phyloP scores from a whole-genome alignment of 2,113 vertebrate genomes.

The Cavia aperea region DNA sequence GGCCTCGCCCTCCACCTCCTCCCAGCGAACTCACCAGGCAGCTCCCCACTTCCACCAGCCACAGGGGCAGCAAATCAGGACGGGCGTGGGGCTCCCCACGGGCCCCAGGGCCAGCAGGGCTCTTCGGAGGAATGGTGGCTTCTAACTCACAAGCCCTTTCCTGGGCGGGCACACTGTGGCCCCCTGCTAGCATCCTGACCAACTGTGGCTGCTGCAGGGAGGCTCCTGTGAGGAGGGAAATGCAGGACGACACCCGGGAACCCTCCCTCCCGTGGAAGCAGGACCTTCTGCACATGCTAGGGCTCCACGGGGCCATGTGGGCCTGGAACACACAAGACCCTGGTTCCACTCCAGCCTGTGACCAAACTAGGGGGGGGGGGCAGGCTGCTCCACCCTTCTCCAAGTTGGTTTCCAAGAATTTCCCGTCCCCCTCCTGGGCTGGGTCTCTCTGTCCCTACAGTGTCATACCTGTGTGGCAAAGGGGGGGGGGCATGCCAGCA shows the following conservation, averaged over 20 bases:
- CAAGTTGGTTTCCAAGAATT: background rate
- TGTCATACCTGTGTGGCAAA: no score
- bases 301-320: background rate
- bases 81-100: rapidly evolving
- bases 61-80: rapidly evolving
- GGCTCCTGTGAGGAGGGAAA: background rate
- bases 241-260: background rate
- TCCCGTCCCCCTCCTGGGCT: rapidly evolving
- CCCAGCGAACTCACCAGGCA: constrained; percentile 41
- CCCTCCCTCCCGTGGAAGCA: rapidly evolving
- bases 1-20: rapidly evolving
- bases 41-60: background rate
- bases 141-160: rapidly evolving
- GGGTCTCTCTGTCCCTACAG: background rate
- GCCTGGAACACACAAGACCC: background rate
- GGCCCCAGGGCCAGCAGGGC: no score
- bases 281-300: no score
- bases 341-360: background rate
- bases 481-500: background rate
- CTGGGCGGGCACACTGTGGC: rapidly evolving
- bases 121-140: rapidly evolving
- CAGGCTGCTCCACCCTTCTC: rapidly evolving
- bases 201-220: background rate
- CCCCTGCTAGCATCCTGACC: rapidly evolving
- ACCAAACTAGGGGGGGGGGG: no score